Conservation (phyloP, 1,140 invertebrate species). For the Nasonia vitripennis region DNA sequence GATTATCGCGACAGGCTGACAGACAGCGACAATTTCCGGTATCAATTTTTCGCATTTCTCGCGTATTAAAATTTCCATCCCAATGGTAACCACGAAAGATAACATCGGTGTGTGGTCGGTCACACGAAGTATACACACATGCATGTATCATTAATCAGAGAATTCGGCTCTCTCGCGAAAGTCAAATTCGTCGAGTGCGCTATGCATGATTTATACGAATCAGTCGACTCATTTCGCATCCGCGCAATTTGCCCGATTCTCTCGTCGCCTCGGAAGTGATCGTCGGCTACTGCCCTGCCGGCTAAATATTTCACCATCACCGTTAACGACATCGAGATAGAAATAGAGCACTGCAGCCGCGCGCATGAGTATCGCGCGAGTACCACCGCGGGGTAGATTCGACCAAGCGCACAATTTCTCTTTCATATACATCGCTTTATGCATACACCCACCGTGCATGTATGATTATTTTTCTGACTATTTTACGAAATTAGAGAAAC, state of each 20-base stretch:
- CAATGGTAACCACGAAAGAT: not conserved
- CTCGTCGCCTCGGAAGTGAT: conserved; percentile 23
- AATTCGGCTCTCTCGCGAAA: conserved; percentile 19
- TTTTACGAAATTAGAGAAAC: not conserved
- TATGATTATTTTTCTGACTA: not conserved
- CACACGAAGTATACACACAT: not conserved
- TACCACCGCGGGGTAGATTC: not conserved
- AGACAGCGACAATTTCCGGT: not conserved
- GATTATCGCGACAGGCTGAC: not conserved
- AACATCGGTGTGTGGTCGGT: not conserved
- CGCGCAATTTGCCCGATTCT: conserved; percentile 27
- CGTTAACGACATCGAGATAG: conserved; percentile 45
- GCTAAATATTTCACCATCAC: conserved; percentile 48
- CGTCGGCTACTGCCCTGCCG: not conserved
- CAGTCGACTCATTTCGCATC: conserved; percentile 44
- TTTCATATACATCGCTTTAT: not conserved
- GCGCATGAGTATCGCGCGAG: not conserved
- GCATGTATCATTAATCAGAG: conserved; percentile 42
- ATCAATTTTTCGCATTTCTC: conserved; percentile 18
- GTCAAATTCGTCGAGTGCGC: conserved; percentile 38
- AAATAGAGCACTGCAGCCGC: conserved; percentile 17
- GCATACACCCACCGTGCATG: no score
- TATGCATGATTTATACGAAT: conserved; percentile 49
- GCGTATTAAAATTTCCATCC: conserved; percentile 40
- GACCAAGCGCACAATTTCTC: conserved; percentile 12